Conservation (phyloP, 2,888 invertebrate genomes). For the Sesia bembeciformis region DNA sequence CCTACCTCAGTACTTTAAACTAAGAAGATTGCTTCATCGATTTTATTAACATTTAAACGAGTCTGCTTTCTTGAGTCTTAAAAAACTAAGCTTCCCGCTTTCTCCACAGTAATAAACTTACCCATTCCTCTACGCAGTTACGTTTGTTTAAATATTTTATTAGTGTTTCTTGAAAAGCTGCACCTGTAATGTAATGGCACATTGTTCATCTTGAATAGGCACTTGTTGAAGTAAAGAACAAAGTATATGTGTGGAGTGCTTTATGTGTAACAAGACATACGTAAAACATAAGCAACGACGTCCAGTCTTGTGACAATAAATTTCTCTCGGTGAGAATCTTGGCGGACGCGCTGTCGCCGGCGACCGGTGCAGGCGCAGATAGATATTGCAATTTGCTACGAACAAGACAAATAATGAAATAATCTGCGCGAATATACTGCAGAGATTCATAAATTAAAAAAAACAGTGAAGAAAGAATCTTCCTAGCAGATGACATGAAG, state of each 20-base stretch:
- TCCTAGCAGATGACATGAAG: not conserved
- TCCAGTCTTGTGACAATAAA: constrained; percentile 34
- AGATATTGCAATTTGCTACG: constrained; percentile 11
- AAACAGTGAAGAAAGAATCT: too few species aligned
- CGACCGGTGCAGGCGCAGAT: constrained; percentile 22
- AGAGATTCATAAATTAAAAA: too few species aligned
- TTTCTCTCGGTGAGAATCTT: constrained; percentile 58
- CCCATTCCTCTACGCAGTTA: not conserved
- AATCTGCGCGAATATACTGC: not conserved
- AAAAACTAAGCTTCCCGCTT: constrained; percentile 13
- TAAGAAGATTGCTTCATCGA: too few species aligned
- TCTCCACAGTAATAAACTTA: constrained; percentile 14
- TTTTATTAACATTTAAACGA: too few species aligned
- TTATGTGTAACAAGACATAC: constrained; percentile 31
- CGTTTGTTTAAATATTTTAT: constrained; percentile 2
- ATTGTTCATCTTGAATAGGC: constrained; percentile 1
- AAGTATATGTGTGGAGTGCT: constrained; percentile 1
- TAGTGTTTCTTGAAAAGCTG: too few species aligned
- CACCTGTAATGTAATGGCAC: not conserved
- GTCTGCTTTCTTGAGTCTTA: too few species aligned
- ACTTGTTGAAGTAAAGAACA: not conserved
- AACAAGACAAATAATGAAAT: not conserved
- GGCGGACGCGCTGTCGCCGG: constrained; percentile 29
- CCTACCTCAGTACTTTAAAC: too few species aligned
- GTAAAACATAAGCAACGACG: constrained; percentile 45